These are phyloP conservation scores for Formica selysi DNA, from an alignment of 1,140 invertebrate species.

Conservation along the genomic window DNA sequence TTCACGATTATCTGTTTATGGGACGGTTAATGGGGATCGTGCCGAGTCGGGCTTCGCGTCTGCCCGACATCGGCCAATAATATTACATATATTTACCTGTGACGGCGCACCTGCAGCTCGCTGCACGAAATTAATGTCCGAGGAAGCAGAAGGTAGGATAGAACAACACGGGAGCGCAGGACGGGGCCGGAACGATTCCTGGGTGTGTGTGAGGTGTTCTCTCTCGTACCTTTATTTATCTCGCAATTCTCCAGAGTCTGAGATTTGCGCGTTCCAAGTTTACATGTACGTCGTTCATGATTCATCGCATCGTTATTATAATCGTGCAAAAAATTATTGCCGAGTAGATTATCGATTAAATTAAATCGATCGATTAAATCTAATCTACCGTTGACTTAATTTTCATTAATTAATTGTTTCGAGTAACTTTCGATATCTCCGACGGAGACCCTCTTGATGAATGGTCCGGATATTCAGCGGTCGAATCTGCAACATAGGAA, in stretches of 20 bases:
- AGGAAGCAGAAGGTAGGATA: conserved; percentile 34
- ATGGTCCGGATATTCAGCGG: background rate
- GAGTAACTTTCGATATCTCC: background rate
- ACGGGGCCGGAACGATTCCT: conserved; percentile 47
- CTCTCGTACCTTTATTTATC: conserved; percentile 55
- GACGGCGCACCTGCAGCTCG: conserved; percentile 49
- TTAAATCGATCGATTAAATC: background rate
- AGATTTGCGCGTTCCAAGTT: background rate
- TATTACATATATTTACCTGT: conserved; percentile 67
- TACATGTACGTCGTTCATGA: background rate
- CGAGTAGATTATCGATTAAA: background rate
- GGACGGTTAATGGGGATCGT: conserved; percentile 79
- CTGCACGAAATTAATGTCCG: conserved; percentile 69
- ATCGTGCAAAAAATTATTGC: background rate
- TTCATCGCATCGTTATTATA: background rate
- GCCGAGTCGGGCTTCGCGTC: conserved; percentile 67
- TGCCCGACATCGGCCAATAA: conserved; percentile 74
- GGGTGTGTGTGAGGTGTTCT: conserved; percentile 25
- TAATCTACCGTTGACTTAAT: background rate
- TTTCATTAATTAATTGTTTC: conserved; percentile 13
- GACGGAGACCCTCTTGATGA: background rate
- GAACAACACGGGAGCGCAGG: conserved; percentile 53
- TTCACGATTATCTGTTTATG: conserved; percentile 84
- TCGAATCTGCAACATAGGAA: conserved; percentile 21
- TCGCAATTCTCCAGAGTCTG: conserved; percentile 19